phyloP scores from a whole-genome alignment of 2,797 vertebrate species.

The Aldrovandia affinis region DNA sequence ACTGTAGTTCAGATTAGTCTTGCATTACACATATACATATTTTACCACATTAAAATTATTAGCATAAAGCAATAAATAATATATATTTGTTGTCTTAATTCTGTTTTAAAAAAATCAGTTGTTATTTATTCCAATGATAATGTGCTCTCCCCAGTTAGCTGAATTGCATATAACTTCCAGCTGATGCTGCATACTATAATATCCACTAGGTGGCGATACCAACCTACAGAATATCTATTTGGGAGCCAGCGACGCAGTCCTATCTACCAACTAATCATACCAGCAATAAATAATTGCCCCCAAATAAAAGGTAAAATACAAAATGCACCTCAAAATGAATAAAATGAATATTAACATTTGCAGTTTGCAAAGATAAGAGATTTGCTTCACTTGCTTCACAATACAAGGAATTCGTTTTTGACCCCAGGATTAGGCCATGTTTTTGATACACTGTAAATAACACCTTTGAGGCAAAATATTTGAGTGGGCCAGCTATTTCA shows the following conservation, averaged over 20 bases:
- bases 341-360: background rate
- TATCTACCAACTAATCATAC: background rate
- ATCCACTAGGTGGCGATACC: slow-evolving; percentile 18
- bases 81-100: background rate
- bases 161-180: background rate
- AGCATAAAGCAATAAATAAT: background rate
- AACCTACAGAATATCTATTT: background rate
- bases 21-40: too few relatives aligned
- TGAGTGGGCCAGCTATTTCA: background rate
- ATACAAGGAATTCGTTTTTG: background rate
- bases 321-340: background rate
- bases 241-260: background rate
- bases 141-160: background rate
- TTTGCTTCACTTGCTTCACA: background rate
- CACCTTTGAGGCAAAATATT: background rate
- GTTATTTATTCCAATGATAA: too few relatives aligned
- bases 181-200: background rate
- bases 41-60: background rate
- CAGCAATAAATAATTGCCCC: background rate
- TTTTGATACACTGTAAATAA: background rate
- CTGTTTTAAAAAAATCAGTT: background rate
- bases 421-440: background rate
- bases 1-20: too few relatives aligned
- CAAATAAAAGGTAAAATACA: background rate
- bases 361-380: background rate